These are phyloP conservation scores for Macaria notata DNA, from an alignment of 2,888 invertebrate genomes.

Conservation along the genomic window DNA sequence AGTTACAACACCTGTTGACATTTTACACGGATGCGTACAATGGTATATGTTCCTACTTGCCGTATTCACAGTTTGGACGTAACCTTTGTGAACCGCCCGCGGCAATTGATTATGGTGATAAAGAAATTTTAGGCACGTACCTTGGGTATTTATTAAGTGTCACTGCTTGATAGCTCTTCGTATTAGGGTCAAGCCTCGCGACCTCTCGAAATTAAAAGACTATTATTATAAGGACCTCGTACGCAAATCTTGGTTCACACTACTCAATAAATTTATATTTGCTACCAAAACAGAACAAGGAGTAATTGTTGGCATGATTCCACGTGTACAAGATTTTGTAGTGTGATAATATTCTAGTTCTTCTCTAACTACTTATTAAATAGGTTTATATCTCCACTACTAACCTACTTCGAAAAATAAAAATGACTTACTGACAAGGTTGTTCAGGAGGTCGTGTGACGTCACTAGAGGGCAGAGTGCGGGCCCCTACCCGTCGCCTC, in stretches of 20 bases:
- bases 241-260: no score
- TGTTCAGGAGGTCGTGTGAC: constrained; percentile 72
- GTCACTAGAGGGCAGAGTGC: constrained; percentile 73
- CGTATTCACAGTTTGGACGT: constrained; percentile 34
- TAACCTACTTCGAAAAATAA: no score
- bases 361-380: no score
- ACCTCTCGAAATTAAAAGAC: constrained; percentile 40
- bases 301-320: no score
- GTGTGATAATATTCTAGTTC: no score
- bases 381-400: no score
- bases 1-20: constrained; percentile 41
- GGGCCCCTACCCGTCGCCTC: constrained; percentile 78
- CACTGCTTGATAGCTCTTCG: constrained; percentile 25
- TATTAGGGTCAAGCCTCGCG: constrained; percentile 25
- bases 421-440: constrained; percentile 65
- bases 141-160: constrained; percentile 15
- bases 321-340: no score
- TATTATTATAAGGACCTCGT: constrained; percentile 41
- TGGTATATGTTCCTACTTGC: constrained; percentile 10
- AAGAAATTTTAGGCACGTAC: constrained; percentile 23
- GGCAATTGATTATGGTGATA: constrained; percentile 37
- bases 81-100: constrained; percentile 34
- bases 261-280: no score
- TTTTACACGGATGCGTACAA: constrained; percentile 33
- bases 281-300: no score